Evolutionary conservation across 2,797 vertebrate genomes (phyloP), one percentile per base, ranked within the genome.

Genomic region (Danio albolineatus): DNA sequence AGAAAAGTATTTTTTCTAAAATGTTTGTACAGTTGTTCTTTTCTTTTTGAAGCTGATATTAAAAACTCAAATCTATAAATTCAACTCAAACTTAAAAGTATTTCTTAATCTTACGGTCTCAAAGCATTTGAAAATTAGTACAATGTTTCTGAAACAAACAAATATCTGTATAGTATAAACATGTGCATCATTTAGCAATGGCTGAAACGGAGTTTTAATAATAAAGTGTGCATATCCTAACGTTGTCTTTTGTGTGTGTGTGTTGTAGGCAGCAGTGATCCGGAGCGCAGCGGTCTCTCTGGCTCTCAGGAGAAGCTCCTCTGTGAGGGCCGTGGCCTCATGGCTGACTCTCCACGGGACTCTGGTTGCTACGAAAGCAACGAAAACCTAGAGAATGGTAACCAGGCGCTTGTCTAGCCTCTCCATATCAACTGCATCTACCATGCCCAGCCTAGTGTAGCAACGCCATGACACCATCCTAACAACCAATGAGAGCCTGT

Each of bases 351-450:
- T 75, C 98, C 98, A 0, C 93, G 98, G 53, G 98, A 99, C 91
- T 99, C 98, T 0, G 98, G 98, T 38, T 99, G 98, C 94, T 99
- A 98, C 0, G 98, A 99, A 91, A 97, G 97, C 95, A 99, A 94
- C 74, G 98, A 99, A 93, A 97, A 98, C 91, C 92, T 98, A 90
- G 97, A 98, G 88, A 98, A 98, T 71, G 98, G 98, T 99, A 99
- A 96, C 89, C 87, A 87, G 41, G 82, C 78, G 87, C 81, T 84
- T 69, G 73, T 82, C 51, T 89, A 91, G 88, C 73, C 77, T 81
- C 76, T 81, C 73, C 78, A 79, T 80, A 79, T 79, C 82, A 43
- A 81, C 75, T 66, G 36, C 86, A 71, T 76, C 73, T 28, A 64
- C 61, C 82, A 78, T 82, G 76, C 78, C 72, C 82, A 71, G 76